phyloP scores from a whole-genome alignment of 1,140 invertebrate genomes.

The Prorops nasuta region DNA sequence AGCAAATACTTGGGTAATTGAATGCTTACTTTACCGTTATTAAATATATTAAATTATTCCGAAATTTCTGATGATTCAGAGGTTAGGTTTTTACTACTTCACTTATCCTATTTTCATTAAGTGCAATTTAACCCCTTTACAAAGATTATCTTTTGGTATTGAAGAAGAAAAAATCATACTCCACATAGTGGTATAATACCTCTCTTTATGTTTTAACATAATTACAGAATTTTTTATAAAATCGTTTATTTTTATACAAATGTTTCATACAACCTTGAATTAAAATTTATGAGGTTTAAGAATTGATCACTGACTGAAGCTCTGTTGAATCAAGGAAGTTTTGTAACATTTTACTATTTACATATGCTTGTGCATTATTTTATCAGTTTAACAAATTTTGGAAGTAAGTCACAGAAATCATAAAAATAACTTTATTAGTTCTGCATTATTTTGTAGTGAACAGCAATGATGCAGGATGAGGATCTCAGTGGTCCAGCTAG shows the following conservation, averaged over 20 bases:
- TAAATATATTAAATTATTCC: neutral
- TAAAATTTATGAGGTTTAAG: neutral
- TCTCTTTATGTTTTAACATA: neutral
- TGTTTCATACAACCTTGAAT: neutral
- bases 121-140: too few species aligned
- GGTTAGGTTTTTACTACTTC: constrained; percentile 19
- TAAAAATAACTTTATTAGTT: constrained; percentile 1
- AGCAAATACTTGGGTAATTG: constrained; percentile 29
- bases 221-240: neutral
- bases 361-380: neutral
- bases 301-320: neutral
- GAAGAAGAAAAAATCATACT: neutral
- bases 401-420: constrained; percentile 1
- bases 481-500: constrained; percentile 46
- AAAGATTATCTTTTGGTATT: too few species aligned
- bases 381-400: neutral
- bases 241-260: neutral
- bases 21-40: neutral
- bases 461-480: constrained; percentile 57
- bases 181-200: neutral
- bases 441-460: constrained; percentile 20
- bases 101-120: constrained; percentile 5
- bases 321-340: neutral
- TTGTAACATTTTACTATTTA: neutral
- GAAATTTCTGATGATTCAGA: neutral